A percentile compares a stretch with the other conserved stretches of the same genome.
phyloP scores from a whole-genome alignment of 2,888 invertebrate species.

The Adineta ricciae region DNA sequence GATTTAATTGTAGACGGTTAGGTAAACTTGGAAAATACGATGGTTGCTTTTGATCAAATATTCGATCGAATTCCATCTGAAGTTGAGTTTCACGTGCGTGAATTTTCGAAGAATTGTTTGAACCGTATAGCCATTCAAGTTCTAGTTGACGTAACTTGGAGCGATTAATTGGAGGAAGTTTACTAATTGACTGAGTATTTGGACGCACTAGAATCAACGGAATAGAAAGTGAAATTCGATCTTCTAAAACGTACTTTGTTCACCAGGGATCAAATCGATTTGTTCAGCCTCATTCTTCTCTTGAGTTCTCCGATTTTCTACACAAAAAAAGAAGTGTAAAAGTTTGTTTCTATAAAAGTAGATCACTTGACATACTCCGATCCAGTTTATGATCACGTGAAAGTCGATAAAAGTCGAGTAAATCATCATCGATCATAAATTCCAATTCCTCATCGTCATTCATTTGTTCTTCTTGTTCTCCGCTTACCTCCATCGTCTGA shows the following conservation, averaged over 20 bases:
- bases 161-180: background rate
- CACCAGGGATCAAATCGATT: background rate
- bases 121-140: background rate
- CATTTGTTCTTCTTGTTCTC: background rate
- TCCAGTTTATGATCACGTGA: background rate
- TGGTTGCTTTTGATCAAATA: background rate
- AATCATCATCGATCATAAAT: constrained; percentile 8
- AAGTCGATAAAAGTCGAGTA: constrained; percentile 6
- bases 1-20: background rate
- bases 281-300: background rate
- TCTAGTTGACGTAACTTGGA: constrained; percentile 7
- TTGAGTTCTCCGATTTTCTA: background rate
- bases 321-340: background rate
- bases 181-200: background rate
- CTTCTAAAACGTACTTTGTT: background rate
- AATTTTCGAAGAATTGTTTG: background rate
- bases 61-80: constrained; percentile 11
- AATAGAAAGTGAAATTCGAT: background rate
- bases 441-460: background rate
- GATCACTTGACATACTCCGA: background rate
- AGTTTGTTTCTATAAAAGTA: background rate
- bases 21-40: constrained; percentile 19
- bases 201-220: background rate
- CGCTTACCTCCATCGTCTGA: no score
- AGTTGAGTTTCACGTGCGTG: background rate